Conservation (phyloP, 2,888 invertebrate genomes). For the Erebia epiphron region DNA sequence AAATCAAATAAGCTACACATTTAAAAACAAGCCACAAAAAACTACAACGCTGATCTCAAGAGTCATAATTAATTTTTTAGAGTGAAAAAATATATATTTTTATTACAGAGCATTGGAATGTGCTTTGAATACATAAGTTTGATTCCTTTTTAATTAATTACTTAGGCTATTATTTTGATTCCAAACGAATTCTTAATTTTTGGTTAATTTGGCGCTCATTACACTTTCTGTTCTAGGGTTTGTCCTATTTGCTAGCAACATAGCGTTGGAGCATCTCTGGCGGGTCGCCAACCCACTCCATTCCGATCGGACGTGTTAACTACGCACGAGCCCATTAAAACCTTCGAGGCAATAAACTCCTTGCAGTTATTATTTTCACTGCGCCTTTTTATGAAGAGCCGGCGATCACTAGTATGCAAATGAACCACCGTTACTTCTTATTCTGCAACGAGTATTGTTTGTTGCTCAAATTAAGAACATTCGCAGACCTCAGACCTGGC, state of each 20-base stretch:
- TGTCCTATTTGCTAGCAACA: background rate
- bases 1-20: too few species aligned
- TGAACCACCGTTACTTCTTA: slow-evolving; percentile 62
- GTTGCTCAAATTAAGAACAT: slow-evolving; percentile 68
- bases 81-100: too few species aligned
- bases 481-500: background rate
- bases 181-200: too few species aligned
- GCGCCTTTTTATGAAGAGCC: slow-evolving; percentile 57
- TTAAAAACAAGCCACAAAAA: too few species aligned
- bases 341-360: slow-evolving; percentile 46
- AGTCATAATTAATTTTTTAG: too few species aligned
- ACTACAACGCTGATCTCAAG: too few species aligned
- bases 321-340: slow-evolving; percentile 49
- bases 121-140: too few species aligned
- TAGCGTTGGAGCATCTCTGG: background rate
- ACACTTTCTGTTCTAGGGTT: too few species aligned
- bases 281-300: slow-evolving; percentile 37
- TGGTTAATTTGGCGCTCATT: too few species aligned
- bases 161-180: too few species aligned
- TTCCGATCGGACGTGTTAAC: slow-evolving; percentile 43
- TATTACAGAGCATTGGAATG: too few species aligned
- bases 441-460: slow-evolving; percentile 74
- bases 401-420: slow-evolving; percentile 69
- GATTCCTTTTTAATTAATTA: too few species aligned
- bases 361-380: slow-evolving; percentile 49